Base-by-base conservation (phyloP, 2,113 vertebrate species). In the Psilopsiagon aurifrons region DNA sequence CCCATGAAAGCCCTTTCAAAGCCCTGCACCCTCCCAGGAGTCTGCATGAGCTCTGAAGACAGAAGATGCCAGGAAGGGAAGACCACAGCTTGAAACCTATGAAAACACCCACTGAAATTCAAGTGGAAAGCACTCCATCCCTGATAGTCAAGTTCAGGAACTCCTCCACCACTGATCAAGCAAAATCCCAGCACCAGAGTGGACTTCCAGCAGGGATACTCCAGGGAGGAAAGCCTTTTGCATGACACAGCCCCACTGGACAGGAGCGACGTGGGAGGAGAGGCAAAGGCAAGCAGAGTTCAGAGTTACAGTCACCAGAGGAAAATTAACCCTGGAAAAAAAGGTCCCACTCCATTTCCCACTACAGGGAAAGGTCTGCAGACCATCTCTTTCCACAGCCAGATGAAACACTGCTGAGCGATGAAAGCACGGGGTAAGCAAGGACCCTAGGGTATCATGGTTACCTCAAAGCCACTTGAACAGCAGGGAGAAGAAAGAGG, bases 161-260 rank as follows among this genome's bases (percentile, higher is more conserved):
- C 63, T 94, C 89, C 86, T 94, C 82, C 80, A 85, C 66, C 54
- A 71, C 52, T 74, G 76, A 78, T 91, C 55, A 73, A 90, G 51
- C 47, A 74, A 76, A 93, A 92, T 37, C 66, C 39, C 77, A 91
- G 80, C 66, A 55, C 41, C 62, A 69, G 77, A 0, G 1, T 15
- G 9, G 76, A 92, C 74, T 92, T 94, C 95, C 96, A 95, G 94
- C 71, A 82, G 86, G 43, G 92, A 88, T 82, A 82, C 94, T 94
- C 88, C 86, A 87, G 91, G 93, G 84, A 88, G 47, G 47, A 89
- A 95, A 96, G 81, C 78, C 76, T 94, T 62, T 92, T 90, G 89
- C 84, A 88, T 1, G 5, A 71, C 39, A 59, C 31, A 75, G 31
- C 74, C 80, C 52, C 2, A 13, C 83, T 54, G 80, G 83, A 92